Conservation (phyloP, 2,113 vertebrate species). For the Pedetes capensis region DNA sequence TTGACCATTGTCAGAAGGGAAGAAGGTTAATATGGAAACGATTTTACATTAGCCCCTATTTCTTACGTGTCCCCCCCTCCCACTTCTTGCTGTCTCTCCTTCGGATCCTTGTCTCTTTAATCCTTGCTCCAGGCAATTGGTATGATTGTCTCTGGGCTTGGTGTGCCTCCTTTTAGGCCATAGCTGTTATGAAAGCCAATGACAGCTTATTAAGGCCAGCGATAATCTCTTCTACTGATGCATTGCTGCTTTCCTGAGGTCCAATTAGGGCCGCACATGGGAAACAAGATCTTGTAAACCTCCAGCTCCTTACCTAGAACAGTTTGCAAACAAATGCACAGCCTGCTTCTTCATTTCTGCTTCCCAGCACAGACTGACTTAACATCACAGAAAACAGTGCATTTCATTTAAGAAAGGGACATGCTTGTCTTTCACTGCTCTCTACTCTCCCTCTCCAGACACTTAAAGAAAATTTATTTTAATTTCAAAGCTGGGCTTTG, state of each 20-base stretch:
- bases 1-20: conserved; percentile 93
- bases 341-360: not conserved
- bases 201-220: conserved; percentile 85
- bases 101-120: conserved; percentile 88
- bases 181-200: conserved; percentile 85
- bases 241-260: conserved; percentile 81
- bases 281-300: conserved; percentile 72
- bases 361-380: conserved; percentile 21
- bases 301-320: conserved; percentile 46
- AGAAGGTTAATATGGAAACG: conserved; percentile 97
- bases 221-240: conserved; percentile 84
- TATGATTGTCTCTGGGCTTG: conserved; percentile 82
- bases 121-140: conserved; percentile 95
- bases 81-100: conserved; percentile 66
- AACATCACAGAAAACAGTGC: conserved; percentile 18
- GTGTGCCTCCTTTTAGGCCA: conserved; percentile 81
- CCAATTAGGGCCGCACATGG: conserved; percentile 66
- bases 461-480: conserved; percentile 47
- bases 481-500: conserved; percentile 63
- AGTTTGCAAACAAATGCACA: conserved; percentile 55
- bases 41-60: conserved; percentile 94
- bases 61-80: conserved; percentile 75
- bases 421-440: not conserved
- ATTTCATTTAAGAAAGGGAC: not conserved
- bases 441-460: conserved; percentile 1